These are phyloP conservation scores for Athalia circularis DNA, from an alignment of 2,888 invertebrate species.

Conservation along the genomic window DNA sequence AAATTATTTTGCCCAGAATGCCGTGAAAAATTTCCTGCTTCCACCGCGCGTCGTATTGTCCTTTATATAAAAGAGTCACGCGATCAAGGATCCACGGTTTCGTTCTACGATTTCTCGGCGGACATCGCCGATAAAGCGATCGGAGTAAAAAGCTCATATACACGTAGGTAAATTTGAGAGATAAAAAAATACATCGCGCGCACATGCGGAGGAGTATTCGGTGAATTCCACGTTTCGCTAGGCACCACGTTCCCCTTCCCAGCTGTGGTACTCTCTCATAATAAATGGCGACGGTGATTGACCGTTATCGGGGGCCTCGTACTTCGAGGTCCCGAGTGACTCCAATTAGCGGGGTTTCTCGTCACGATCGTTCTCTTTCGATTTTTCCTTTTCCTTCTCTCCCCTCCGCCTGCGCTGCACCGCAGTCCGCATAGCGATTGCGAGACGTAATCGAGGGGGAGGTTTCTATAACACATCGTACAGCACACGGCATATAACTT, in stretches of 20 bases:
- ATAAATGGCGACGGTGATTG: background rate
- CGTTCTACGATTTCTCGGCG: conserved; percentile 61
- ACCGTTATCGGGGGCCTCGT: conserved; percentile 1
- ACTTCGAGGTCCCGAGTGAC: background rate
- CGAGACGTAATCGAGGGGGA: too few species aligned
- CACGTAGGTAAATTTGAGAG: too few species aligned
- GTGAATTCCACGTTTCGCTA: too few species aligned
- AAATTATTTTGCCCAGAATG: conserved; percentile 73
- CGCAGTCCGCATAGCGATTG: too few species aligned
- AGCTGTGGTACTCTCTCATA: too few species aligned
- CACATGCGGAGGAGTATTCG: background rate
- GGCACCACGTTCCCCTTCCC: too few species aligned
- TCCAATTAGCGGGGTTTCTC: conserved; percentile 27
- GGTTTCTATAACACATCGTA: too few species aligned
- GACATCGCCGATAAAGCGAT: too few species aligned
- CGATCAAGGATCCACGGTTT: conserved; percentile 61
- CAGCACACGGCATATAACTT: too few species aligned
- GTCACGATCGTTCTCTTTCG: conserved; percentile 6
- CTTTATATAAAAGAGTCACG: background rate
- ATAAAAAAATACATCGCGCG: background rate
- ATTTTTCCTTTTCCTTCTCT: background rate
- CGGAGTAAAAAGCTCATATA: too few species aligned
- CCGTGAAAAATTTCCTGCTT: conserved; percentile 72
- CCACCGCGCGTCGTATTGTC: conserved; percentile 51
- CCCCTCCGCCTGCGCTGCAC: too few species aligned